phyloP scores from a whole-genome alignment of 1,140 invertebrate genomes.

The Papilio dardanus region DNA sequence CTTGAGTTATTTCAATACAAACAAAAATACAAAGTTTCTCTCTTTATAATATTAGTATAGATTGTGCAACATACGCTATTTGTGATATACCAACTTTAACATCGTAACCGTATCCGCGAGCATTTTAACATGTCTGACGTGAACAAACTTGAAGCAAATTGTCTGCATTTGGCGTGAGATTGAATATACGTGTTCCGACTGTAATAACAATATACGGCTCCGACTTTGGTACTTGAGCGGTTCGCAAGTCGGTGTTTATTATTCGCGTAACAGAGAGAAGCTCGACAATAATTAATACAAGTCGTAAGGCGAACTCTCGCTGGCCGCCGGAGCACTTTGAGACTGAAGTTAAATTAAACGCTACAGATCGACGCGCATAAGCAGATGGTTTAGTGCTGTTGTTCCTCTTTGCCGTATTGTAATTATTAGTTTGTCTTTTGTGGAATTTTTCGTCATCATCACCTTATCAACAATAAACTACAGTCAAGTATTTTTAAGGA shows the following conservation, averaged over 20 bases:
- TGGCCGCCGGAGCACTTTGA: constrained; percentile 58
- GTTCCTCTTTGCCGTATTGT: constrained; percentile 55
- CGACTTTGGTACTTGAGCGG: constrained; percentile 25
- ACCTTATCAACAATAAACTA: too few relatives aligned
- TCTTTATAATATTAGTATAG: too few relatives aligned
- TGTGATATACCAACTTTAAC: not conserved
- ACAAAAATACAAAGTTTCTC: too few relatives aligned
- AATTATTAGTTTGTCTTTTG: constrained; percentile 59
- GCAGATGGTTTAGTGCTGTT: constrained; percentile 55
- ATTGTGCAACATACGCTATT: not conserved
- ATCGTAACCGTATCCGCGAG: not conserved
- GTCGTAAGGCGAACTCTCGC: constrained; percentile 56
- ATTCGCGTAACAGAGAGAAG: constrained; percentile 49
- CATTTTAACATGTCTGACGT: constrained; percentile 3
- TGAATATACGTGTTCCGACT: constrained; percentile 29
- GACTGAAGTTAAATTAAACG: constrained; percentile 76
- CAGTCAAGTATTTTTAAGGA: too few relatives aligned
- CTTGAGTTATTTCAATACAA: too few relatives aligned
- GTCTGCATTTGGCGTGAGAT: constrained; percentile 32
- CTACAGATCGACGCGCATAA: constrained; percentile 65
- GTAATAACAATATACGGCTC: constrained; percentile 31
- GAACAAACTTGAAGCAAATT: constrained; percentile 35
- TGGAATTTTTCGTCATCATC: constrained; percentile 42
- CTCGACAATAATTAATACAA: constrained; percentile 72
- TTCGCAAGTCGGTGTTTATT: constrained; percentile 48